Conservation (phyloP, 1,140 invertebrate genomes). For the Anagrus nilaparvatae region DNA sequence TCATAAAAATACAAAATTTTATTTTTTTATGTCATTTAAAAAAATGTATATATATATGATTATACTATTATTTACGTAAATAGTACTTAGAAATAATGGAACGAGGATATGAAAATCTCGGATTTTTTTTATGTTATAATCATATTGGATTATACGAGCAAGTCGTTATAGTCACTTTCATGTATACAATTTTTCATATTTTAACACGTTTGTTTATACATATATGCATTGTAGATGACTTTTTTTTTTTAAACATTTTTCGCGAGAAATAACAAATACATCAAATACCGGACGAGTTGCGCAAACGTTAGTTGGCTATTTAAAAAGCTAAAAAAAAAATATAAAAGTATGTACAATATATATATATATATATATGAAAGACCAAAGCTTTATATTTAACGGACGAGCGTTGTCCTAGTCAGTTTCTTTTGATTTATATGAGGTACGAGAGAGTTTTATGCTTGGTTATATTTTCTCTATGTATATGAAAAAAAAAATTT, state of each 20-base stretch:
- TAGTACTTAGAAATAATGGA: slow-evolving; percentile 1
- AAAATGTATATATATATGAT: no score
- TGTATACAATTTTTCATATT: slow-evolving; percentile 31
- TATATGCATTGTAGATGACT: no score
- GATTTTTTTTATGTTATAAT: not conserved
- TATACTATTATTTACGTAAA: no score
- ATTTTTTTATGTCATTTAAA: no score
- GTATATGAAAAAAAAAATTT: slow-evolving; percentile 18
- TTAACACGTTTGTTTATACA: no score
- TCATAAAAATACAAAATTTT: not conserved
- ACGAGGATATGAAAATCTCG: not conserved
- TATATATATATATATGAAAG: no score
- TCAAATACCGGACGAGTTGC: slow-evolving; percentile 23
- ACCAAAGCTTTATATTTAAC: slow-evolving; percentile 8
- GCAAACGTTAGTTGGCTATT: slow-evolving; percentile 29
- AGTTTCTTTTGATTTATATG: slow-evolving; percentile 15
- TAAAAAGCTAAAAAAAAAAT: slow-evolving; percentile 13
- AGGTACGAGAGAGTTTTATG: slow-evolving; percentile 12
- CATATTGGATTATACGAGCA: slow-evolving; percentile 2
- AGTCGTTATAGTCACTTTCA: no score
- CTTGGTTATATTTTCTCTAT: no score
- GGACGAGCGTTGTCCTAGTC: slow-evolving; percentile 13
- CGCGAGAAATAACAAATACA: slow-evolving; percentile 24
- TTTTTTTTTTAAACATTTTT: no score
- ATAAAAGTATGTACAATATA: no score